Evolutionary conservation across 1,140 invertebrate species (phyloP).

Genomic region (Aphelenchoides besseyi): DNA sequence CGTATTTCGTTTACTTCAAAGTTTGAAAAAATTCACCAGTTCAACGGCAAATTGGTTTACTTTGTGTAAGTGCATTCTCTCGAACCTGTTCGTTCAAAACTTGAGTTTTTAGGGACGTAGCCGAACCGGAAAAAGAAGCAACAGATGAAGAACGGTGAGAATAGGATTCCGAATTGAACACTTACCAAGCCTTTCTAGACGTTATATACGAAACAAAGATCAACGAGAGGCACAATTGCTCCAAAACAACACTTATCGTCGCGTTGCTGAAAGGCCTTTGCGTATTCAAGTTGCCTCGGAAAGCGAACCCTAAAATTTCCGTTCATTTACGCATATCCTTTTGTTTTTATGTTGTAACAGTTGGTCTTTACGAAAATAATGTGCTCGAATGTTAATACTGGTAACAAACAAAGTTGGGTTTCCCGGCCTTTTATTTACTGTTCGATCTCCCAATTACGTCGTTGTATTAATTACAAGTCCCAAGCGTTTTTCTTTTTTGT

Average conservation of each 20-base stretch:
- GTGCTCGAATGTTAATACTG: no score
- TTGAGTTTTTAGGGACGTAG: conserved; percentile 8
- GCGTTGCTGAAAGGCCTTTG: conserved; percentile 8
- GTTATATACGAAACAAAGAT: neutral
- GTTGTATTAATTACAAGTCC: no score
- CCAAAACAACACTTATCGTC: conserved; percentile 1
- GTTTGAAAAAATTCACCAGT: no score
- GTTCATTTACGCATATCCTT: neutral
- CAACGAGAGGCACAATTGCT: neutral
- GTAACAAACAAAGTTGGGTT: no score
- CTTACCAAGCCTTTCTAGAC: neutral
- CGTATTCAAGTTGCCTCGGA: conserved; percentile 16
- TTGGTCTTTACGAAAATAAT: no score
- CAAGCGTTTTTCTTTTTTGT: no score
- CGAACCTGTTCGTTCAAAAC: neutral
- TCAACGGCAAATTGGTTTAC: conserved; percentile 26
- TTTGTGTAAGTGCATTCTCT: conserved; percentile 27
- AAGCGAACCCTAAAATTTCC: conserved; percentile 2
- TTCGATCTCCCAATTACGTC: no score
- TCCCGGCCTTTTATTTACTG: no score
- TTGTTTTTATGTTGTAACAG: no score
- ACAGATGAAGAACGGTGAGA: conserved; percentile 1
- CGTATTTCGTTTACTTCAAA: neutral
- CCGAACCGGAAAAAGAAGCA: neutral
- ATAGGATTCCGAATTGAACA: neutral